These are phyloP conservation scores for Acholoe squamosa DNA, from an alignment of 2,888 invertebrate species.

Conservation along the genomic window DNA sequence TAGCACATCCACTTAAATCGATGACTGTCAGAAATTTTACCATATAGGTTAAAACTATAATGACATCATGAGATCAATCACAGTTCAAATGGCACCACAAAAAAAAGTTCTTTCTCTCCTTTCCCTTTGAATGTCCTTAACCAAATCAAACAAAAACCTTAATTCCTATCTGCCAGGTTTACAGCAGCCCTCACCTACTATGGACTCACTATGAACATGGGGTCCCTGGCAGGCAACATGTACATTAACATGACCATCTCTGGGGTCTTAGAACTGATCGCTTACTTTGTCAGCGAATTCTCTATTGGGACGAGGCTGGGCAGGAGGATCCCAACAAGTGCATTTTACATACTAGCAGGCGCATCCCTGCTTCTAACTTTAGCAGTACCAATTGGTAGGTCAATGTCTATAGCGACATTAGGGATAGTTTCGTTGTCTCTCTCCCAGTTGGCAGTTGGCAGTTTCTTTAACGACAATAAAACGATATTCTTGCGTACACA, in stretches of 20 bases:
- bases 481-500: too few species aligned
- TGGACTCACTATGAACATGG: slow-evolving; percentile 30
- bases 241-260: slow-evolving; percentile 16
- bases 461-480: too few species aligned
- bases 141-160: neutral
- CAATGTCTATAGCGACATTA: too few species aligned
- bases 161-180: slow-evolving; percentile 24
- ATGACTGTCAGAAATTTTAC: neutral
- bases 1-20: neutral
- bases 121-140: neutral
- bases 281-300: neutral
- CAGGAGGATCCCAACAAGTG: neutral
- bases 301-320: neutral
- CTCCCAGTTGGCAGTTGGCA: too few species aligned
- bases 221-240: neutral
- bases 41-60: neutral
- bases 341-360: neutral
- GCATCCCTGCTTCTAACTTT: neutral
- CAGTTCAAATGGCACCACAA: neutral
- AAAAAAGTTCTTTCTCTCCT: neutral
- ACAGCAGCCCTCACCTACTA: slow-evolving; percentile 26
- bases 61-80: neutral
- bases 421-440: too few species aligned
- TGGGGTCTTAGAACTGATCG: slow-evolving; percentile 9
- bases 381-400: neutral